These are phyloP conservation scores for Stenodera caucasica DNA, from an alignment of 2,888 invertebrate species.

Conservation along the genomic window DNA sequence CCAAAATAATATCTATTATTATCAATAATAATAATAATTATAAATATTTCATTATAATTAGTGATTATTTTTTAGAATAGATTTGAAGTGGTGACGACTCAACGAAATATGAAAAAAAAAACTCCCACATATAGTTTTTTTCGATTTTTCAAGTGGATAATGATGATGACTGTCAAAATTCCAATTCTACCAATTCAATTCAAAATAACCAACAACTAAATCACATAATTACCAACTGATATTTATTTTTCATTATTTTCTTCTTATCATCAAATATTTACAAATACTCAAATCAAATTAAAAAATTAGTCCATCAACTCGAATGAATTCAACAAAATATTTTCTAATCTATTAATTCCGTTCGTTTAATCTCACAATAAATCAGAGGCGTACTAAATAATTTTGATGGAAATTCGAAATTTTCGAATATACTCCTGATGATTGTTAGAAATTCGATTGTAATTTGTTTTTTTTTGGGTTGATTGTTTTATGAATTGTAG, in stretches of 20 bases:
- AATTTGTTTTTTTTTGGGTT: background rate
- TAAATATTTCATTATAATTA: background rate
- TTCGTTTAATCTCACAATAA: too few species aligned
- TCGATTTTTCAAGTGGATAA: conserved; percentile 6
- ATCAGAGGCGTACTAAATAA: too few species aligned
- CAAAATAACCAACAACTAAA: conserved; percentile 15
- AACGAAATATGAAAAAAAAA: background rate
- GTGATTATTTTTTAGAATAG: conserved; percentile 9
- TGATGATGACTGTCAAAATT: conserved; percentile 22
- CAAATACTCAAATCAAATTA: background rate
- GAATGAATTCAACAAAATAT: background rate
- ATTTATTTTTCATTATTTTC: conserved; percentile 23
- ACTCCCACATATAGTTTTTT: conserved; percentile 27
- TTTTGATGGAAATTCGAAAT: too few species aligned
- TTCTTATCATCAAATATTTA: background rate
- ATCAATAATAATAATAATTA: background rate
- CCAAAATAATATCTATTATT: background rate
- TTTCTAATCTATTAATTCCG: background rate
- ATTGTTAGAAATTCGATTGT: background rate
- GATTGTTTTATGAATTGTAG: background rate
- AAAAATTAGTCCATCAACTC: too few species aligned
- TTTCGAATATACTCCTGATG: too few species aligned
- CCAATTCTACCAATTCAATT: conserved; percentile 13
- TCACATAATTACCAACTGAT: conserved; percentile 24
- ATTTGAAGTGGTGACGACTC: too few species aligned